Base-by-base conservation (phyloP, 2,113 vertebrate genomes). In the Rhagologus leucostigma region DNA sequence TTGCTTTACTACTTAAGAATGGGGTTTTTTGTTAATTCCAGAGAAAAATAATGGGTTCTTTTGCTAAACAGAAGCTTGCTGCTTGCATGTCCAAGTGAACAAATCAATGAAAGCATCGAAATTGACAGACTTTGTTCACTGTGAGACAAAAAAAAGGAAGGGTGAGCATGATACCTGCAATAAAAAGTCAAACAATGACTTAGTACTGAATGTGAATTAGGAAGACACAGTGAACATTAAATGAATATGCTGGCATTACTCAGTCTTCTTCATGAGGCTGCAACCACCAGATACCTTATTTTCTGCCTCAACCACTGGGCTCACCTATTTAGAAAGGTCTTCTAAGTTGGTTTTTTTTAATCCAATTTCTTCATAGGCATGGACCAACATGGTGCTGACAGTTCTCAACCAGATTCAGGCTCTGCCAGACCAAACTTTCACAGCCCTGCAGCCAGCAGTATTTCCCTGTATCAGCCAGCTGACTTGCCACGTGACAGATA, bases 301-400 rank as follows among this genome's bases (percentile, higher is more conserved):
- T 91, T 90, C 62, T 62, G n/a, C n/a, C 42, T 84, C 39, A 69
- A 1, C 26, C 1, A 7, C 20, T n/a, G 16, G 49, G 39, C 46
- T 93, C 13, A 32, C n/a, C 57, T 62, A 3, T 84, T 71, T 62
- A 52, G 27, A 59, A 93, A 37, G 24, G 20, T 74, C 27, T 87
- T 84, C 49, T 90, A 37, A 91, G 68, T 19, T 59, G 23, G 2
- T 56, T 56, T 70, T 74, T 73, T 86, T 60, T 22, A 56, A 57
- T 92, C 46, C 5, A 7, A 50, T 91, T 86, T 83, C 30, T 77
- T 94, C 32, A 16, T 84, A 99, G 99, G 99, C 99, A 0, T 99
- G 99, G 99, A 99, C 99, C 98, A 99, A 98, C 97, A 99, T 99
- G 99, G 98, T 99, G 91, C 96, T 99, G 96, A 99, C 99, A 3